These are phyloP conservation scores for Pararge aegeria DNA, from an alignment of 1,140 invertebrate species.

Conservation along the genomic window DNA sequence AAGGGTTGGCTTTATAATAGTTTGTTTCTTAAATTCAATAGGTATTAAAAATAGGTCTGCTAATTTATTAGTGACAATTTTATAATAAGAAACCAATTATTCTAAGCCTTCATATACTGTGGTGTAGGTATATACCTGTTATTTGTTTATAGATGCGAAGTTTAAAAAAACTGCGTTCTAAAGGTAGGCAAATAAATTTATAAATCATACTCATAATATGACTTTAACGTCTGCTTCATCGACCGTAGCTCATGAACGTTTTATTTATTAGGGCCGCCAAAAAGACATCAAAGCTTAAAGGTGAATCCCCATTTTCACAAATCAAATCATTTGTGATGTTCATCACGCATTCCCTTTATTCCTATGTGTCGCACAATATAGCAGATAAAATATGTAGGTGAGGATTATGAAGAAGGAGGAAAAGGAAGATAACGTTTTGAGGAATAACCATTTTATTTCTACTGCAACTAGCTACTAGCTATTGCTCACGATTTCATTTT, in stretches of 20 bases:
- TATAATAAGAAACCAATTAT: no score
- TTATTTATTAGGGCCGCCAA: not conserved
- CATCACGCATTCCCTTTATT: not conserved
- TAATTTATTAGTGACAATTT: no score
- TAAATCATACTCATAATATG: not conserved
- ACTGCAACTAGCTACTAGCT: no score
- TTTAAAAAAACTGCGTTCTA: not conserved
- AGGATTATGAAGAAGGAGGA: no score
- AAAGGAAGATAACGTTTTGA: no score
- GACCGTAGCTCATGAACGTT: not conserved
- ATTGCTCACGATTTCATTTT: no score
- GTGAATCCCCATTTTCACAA: not conserved
- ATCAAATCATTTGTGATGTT: conserved; percentile 1
- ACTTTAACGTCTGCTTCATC: not conserved
- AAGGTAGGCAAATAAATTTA: not conserved
- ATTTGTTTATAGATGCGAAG: not conserved
- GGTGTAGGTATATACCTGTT: no score
- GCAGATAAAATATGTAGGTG: not conserved
- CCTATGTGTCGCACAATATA: not conserved
- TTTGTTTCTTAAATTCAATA: no score
- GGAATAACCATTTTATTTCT: no score
- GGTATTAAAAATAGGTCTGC: no score
- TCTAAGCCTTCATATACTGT: no score
- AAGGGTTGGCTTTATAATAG: no score
- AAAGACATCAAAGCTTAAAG: not conserved